Evolutionary conservation across 2,113 vertebrate genomes (phyloP).

Genomic region (Ivindomyrus marchei): DNA sequence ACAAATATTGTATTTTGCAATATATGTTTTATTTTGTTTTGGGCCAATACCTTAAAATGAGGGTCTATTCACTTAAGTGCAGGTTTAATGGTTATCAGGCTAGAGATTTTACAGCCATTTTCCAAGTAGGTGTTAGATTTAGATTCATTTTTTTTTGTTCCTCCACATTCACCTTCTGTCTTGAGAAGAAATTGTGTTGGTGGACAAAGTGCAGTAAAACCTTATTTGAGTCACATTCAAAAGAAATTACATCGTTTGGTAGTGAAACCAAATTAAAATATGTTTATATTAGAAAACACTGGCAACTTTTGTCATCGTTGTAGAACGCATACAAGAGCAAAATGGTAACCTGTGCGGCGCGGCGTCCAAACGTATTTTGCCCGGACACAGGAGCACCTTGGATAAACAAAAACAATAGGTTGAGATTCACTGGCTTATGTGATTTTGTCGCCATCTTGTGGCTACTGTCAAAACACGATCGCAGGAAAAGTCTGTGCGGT

Average conservation of each 20-base stretch:
- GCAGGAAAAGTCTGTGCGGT: slow-evolving; percentile 43
- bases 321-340: background rate
- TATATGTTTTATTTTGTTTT: background rate
- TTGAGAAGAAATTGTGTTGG: background rate
- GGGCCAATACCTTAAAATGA: background rate
- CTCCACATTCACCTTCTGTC: background rate
- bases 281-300: background rate
- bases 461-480: slow-evolving; percentile 33
- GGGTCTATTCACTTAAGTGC: background rate
- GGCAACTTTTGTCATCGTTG: background rate
- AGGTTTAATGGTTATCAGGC: background rate
- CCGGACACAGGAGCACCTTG: background rate
- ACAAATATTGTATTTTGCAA: background rate
- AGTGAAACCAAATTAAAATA: background rate
- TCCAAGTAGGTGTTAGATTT: background rate
- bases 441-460: slow-evolving; percentile 26
- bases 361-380: background rate
- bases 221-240: background rate
- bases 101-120: background rate
- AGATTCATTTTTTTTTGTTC: background rate
- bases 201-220: background rate
- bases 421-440: background rate
- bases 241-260: background rate
- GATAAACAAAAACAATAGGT: background rate
- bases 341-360: background rate